Conservation (phyloP, 2,113 vertebrate species). For the Callionymus lyra region DNA sequence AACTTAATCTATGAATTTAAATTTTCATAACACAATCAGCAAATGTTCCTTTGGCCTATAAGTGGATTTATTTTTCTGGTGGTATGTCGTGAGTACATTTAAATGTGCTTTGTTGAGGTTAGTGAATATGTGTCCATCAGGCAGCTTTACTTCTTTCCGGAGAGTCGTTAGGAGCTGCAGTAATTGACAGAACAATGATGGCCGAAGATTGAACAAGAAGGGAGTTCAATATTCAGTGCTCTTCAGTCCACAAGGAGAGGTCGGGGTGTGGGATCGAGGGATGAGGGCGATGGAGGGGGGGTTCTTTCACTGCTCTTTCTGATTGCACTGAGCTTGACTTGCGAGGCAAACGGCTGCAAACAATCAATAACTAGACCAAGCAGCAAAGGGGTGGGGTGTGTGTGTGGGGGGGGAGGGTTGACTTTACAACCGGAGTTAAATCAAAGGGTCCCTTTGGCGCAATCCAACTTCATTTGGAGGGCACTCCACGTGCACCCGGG, state of each 20-base stretch:
- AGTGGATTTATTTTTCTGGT: slow-evolving; percentile 1
- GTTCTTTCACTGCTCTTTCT: slow-evolving; percentile 34
- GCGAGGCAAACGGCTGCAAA: slow-evolving; percentile 30
- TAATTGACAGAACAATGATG: slow-evolving; percentile 55
- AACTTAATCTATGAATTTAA: no score
- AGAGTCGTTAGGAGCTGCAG: slow-evolving; percentile 31
- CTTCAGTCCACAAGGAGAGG: slow-evolving; percentile 23
- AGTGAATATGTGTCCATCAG: slow-evolving; percentile 29
- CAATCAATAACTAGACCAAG: slow-evolving; percentile 45
- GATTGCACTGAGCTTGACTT: slow-evolving; percentile 33
- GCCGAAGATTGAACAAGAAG: slow-evolving; percentile 48
- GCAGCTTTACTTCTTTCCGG: slow-evolving; percentile 13
- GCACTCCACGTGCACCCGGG: slow-evolving; percentile 22
- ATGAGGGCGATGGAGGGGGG: no score
- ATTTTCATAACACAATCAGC: no score
- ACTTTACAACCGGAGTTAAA: slow-evolving; percentile 50
- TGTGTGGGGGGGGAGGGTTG: no score
- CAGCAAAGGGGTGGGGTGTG: slow-evolving; percentile 19
- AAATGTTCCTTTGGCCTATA: no score
- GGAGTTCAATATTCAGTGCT: slow-evolving; percentile 45
- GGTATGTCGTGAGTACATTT: slow-evolving; percentile 17
- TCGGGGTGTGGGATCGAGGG: no score
- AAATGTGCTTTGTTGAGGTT: slow-evolving; percentile 32
- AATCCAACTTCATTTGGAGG: slow-evolving; percentile 37
- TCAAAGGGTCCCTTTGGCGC: slow-evolving; percentile 43